Percentiles rank a stretch among this genome's conserved stretches.
phyloP scores from a whole-genome alignment of 2,797 vertebrate genomes.

The Falco novaeseelandiae region DNA sequence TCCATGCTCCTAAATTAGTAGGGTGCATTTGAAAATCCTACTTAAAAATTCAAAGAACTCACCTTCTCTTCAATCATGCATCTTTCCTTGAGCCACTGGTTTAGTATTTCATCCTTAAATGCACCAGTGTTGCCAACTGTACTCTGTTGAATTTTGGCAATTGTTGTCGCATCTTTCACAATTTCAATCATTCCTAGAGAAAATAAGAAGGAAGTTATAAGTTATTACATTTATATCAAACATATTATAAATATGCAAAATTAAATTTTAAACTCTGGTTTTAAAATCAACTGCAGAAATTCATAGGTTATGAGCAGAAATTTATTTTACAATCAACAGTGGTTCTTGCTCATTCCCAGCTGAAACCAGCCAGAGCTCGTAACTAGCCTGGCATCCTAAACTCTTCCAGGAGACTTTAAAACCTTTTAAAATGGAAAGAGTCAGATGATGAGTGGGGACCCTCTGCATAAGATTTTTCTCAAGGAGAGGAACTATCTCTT shows the following conservation, averaged over 20 bases:
- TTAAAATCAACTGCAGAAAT: not conserved
- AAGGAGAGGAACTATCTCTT: not conserved
- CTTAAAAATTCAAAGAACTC: not conserved
- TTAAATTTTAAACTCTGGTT: not conserved
- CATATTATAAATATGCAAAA: not conserved
- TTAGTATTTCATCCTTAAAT: constrained; percentile 96
- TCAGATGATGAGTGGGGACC: not conserved
- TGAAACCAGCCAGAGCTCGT: not conserved
- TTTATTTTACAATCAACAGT: not conserved
- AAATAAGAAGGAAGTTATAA: not conserved
- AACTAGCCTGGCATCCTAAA: not conserved
- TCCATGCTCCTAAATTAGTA: not conserved
- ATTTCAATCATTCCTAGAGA: constrained; percentile 95
- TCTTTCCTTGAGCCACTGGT: constrained; percentile 94
- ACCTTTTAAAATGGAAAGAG: not conserved
- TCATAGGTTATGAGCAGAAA: not conserved
- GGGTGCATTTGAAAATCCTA: not conserved
- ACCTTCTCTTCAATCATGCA: constrained; percentile 95
- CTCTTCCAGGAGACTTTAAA: not conserved
- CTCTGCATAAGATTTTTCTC: not conserved
- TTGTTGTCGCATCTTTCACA: constrained; percentile 96
- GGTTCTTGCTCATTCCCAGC: not conserved
- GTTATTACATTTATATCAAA: not conserved
- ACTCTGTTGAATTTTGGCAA: constrained; percentile 98
- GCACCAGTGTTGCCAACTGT: constrained; percentile 96